Conservation (phyloP, 2,888 invertebrate genomes). For the Tinea pellionella region DNA sequence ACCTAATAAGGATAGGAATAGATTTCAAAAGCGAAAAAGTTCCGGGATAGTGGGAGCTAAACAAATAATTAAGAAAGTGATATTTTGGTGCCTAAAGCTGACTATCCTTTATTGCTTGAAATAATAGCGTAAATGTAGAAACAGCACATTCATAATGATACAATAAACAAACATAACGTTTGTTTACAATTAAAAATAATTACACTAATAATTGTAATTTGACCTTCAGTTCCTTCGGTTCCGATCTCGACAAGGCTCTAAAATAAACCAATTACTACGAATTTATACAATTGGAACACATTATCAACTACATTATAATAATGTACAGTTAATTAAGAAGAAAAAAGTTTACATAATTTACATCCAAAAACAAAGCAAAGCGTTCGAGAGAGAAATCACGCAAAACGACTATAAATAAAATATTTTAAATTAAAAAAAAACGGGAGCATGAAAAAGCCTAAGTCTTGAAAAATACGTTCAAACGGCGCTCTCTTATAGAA, state of each 20-base stretch:
- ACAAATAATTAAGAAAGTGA: no score
- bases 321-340: background rate
- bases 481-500: conserved; percentile 31
- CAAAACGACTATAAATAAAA: background rate
- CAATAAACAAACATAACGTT: no score
- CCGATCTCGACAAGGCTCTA: background rate
- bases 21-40: no score
- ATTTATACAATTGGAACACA: background rate
- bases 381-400: conserved; percentile 3
- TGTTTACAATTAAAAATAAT: background rate
- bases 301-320: background rate
- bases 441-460: background rate
- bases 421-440: background rate
- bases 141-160: no score
- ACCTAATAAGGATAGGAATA: no score
- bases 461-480: conserved; percentile 32
- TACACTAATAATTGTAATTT: background rate
- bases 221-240: background rate
- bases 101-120: no score
- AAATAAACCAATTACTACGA: background rate
- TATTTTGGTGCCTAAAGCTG: no score
- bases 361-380: background rate
- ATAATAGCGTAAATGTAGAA: no score
- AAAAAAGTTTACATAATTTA: background rate
- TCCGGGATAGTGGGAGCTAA: no score